Percentiles rank a stretch among this genome's conserved stretches.
phyloP scores from a whole-genome alignment of 1,140 invertebrate species.

The Drosophila chauvacae region DNA sequence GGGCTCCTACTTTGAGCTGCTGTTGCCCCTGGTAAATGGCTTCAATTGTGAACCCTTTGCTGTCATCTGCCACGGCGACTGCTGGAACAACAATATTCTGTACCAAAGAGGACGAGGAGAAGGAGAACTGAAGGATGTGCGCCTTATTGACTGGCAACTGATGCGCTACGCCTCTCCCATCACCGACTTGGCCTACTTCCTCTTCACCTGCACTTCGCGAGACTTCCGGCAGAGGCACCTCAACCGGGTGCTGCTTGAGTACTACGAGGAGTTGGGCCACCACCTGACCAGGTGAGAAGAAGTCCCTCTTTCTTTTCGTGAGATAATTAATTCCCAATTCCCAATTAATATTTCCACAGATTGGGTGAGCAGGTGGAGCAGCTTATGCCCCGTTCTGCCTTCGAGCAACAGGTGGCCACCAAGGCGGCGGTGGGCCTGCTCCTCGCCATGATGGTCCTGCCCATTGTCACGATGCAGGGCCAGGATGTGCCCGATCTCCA shows the following conservation, averaged over 20 bases:
- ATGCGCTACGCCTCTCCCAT: slow-evolving; percentile 86
- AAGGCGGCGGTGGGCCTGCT: slow-evolving; percentile 79
- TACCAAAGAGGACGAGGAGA: slow-evolving; percentile 75
- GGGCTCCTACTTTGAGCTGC: slow-evolving; percentile 51
- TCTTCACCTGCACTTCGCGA: slow-evolving; percentile 86
- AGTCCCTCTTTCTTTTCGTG: too few relatives aligned
- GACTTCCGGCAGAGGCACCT: slow-evolving; percentile 85
- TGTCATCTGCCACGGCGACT: slow-evolving; percentile 86
- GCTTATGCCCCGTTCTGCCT: slow-evolving; percentile 84
- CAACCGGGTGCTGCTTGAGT: slow-evolving; percentile 85
- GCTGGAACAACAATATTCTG: slow-evolving; percentile 86
- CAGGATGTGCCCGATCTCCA: slow-evolving; percentile 67
- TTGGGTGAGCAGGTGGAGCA: slow-evolving; percentile 83
- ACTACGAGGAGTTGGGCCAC: slow-evolving; percentile 85
- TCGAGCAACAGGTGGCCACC: slow-evolving; percentile 79
- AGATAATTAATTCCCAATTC: background rate
- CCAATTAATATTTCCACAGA: slow-evolving; percentile 60
- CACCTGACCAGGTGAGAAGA: slow-evolving; percentile 62
- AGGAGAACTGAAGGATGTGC: slow-evolving; percentile 62
- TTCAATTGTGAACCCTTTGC: slow-evolving; percentile 79
- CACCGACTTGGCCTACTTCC: slow-evolving; percentile 86
- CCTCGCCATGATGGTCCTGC: slow-evolving; percentile 80
- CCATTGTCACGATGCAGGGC: slow-evolving; percentile 68
- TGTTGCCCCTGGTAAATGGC: slow-evolving; percentile 41
- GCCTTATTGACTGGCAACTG: slow-evolving; percentile 87